phyloP scores from a whole-genome alignment of 2,113 vertebrate species.

The Ardeotis arabs region DNA sequence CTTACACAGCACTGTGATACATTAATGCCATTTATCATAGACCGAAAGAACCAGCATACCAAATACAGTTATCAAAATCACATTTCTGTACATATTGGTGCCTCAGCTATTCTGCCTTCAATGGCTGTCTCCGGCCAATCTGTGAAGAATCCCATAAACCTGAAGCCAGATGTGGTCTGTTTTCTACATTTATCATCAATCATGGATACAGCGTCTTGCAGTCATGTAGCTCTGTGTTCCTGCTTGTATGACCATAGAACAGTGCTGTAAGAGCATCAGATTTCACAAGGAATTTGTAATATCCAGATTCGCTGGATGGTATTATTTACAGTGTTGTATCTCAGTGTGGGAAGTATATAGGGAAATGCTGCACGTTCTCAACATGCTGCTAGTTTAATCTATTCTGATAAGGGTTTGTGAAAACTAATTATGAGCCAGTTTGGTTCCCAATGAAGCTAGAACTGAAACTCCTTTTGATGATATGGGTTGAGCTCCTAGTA shows the following conservation, averaged over 20 bases:
- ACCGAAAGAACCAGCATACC: neutral
- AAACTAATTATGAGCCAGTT: neutral
- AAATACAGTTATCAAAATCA: slow-evolving; percentile 37
- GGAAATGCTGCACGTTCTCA: neutral
- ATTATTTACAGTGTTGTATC: neutral
- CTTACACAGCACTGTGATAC: neutral
- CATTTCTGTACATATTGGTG: neutral
- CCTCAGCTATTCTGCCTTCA: neutral
- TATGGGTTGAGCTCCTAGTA: neutral
- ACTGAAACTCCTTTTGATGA: neutral
- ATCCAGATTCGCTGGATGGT: neutral
- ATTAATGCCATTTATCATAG: neutral
- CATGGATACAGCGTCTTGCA: neutral
- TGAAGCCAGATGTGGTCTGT: slow-evolving; percentile 49
- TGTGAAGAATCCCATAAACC: slow-evolving; percentile 22
- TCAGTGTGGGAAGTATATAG: neutral
- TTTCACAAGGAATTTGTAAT: slow-evolving; percentile 46
- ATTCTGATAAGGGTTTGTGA: neutral
- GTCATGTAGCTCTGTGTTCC: neutral
- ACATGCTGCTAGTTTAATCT: neutral
- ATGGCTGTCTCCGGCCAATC: neutral
- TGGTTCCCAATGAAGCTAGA: neutral
- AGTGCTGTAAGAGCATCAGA: slow-evolving; percentile 11
- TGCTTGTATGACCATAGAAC: neutral
- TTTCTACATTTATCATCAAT: slow-evolving; percentile 34